These are phyloP conservation scores for Onychomys arenicola DNA, from an alignment of 2,797 vertebrate species.

Conservation along the genomic window DNA sequence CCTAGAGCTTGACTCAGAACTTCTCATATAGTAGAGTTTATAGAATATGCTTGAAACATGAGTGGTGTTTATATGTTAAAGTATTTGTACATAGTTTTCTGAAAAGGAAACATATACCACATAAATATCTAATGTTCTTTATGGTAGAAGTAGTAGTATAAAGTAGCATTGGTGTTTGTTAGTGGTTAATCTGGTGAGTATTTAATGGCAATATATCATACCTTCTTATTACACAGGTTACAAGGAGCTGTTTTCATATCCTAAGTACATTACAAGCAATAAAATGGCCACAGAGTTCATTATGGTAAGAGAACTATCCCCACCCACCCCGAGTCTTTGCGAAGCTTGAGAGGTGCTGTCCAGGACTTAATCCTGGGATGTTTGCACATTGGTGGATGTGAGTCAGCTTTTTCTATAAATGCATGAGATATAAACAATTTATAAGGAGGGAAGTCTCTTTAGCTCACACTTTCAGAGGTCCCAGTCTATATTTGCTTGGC, in stretches of 20 bases:
- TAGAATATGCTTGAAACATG: neutral
- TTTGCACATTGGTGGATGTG: neutral
- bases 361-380: neutral
- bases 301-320: conserved; percentile 84
- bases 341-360: neutral
- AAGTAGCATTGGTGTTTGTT: neutral
- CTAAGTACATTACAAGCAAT: conserved; percentile 74
- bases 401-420: neutral
- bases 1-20: neutral
- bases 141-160: neutral
- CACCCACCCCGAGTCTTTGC: neutral
- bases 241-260: conserved; percentile 88
- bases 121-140: neutral
- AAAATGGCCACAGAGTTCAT: conserved; percentile 86
- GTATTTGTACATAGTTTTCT: neutral
- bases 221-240: conserved; percentile 86
- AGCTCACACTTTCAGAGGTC: neutral
- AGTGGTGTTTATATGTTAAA: conserved; percentile 6
- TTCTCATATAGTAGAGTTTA: neutral
- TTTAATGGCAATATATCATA: neutral
- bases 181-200: conserved; percentile 6
- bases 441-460: neutral
- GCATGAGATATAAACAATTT: neutral
- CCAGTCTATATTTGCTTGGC: too few species aligned
- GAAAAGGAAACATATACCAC: neutral